Evolutionary conservation across 2,888 invertebrate species (phyloP), one percentile per base, ranked within the genome.

Genomic region (Mesoligia furuncula): DNA sequence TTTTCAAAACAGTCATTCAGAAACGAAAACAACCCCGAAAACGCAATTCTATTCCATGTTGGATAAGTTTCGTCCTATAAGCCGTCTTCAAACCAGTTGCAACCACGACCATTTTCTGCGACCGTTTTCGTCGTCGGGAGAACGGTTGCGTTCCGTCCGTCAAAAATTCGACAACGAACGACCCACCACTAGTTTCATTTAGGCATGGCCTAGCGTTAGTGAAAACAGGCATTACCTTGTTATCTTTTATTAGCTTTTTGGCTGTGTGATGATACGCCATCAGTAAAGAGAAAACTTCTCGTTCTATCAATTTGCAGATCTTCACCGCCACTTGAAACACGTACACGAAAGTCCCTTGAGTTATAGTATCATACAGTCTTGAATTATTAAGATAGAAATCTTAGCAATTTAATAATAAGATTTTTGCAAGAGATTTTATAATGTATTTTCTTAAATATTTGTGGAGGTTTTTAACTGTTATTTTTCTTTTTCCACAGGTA

Each of bases 241-340:
- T 72, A 85, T 48, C 31, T 85, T 85, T 85, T 77, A 74, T 82
- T 64, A 36, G 8, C 57, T 45, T 73, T 85, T 77, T 62, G 42
- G 17, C 65, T 57, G 42, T 15, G 13, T 70, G 57, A 13, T 27
- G 68, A 85, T 72, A 85, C 15, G 65, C 65, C 72, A 73, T 76
- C 69, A 59, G 62, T 13, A 6, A 73, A 79, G 74, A 84, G 84
- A 86, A 84, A 84, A 72, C 86, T 61, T 59, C 65, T 59, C 36
- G 2, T 75, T 75, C 66, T 84, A 84, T 84, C 84, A 64, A 17
- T 59, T 66, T n/a, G 65, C 80, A 84, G 84, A 84, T 84, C 84
- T 84, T 45, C 36, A 11, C 67, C 42, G 65, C 70, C 61, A 67
- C 27, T 36, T 69, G n/a, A 31, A 68, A 74, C 86, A 84, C 71